Conservation (phyloP, 1,140 invertebrate species). For the Globodera rostochiensis region DNA sequence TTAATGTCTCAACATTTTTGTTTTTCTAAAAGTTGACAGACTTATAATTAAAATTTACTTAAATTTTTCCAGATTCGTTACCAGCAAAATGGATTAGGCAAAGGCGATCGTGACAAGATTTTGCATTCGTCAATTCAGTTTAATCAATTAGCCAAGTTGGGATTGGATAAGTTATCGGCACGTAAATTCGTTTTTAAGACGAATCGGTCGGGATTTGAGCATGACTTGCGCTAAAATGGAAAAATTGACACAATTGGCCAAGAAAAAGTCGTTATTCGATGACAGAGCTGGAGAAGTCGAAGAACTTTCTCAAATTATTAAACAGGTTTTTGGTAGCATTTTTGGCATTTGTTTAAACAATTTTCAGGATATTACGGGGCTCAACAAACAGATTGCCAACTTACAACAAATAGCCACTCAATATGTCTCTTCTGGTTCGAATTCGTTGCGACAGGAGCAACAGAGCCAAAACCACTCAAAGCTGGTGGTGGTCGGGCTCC, state of each 20-base stretch:
- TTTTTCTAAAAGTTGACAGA: conserved; percentile 3
- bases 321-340: conserved; percentile 69
- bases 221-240: conserved; percentile 95
- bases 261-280: conserved; percentile 94
- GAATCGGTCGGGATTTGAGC: conserved; percentile 89
- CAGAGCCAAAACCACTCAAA: conserved; percentile 70
- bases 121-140: conserved; percentile 88
- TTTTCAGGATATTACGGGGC: conserved; percentile 78
- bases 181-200: conserved; percentile 70
- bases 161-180: background rate
- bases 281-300: conserved; percentile 87
- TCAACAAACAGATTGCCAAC: conserved; percentile 91
- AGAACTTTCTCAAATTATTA: conserved; percentile 94
- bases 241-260: conserved; percentile 94
- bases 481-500: conserved; percentile 87
- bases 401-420: conserved; percentile 59
- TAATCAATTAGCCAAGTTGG: conserved; percentile 81
- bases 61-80: conserved; percentile 35
- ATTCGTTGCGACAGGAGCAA: conserved; percentile 21
- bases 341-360: background rate
- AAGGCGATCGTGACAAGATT: conserved; percentile 50
- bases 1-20: background rate
- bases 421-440: background rate
- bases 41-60: too few relatives aligned
- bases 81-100: conserved; percentile 35